Conservation (phyloP, 2,113 vertebrate species). For the Ctenomys sociabilis region DNA sequence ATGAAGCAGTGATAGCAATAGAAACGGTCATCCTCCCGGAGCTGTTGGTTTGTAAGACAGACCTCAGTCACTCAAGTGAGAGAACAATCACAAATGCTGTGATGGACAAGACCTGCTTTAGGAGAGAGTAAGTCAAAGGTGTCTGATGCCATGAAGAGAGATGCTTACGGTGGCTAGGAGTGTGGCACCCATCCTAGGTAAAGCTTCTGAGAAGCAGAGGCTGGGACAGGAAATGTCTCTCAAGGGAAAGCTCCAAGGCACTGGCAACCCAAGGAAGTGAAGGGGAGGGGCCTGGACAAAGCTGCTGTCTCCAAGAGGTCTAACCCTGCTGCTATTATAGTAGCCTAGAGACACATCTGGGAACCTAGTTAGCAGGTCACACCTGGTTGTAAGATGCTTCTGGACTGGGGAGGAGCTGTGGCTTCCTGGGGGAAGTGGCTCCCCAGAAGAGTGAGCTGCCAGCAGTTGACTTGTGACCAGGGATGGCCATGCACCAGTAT, state of each 20-base stretch:
- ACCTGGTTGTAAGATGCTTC: neutral
- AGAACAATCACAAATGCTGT: neutral
- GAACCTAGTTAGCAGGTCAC: neutral
- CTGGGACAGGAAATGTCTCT: neutral
- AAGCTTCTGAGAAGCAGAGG: neutral
- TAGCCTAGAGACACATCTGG: neutral
- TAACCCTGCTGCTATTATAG: neutral
- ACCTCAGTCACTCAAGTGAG: too few species aligned
- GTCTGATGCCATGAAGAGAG: neutral
- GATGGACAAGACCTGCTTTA: neutral
- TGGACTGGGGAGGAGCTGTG: neutral
- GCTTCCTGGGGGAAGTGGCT: neutral
- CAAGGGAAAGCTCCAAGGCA: neutral
- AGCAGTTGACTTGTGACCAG: neutral
- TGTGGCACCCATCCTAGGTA: neutral
- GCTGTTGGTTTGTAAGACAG: neutral
- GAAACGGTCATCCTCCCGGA: neutral
- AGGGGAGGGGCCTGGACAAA: too few species aligned
- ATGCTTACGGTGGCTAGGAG: neutral
- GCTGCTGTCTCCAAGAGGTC: neutral
- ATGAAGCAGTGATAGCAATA: neutral
- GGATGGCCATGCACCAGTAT: too few species aligned
- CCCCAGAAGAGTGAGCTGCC: neutral
- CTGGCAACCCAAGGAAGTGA: neutral
- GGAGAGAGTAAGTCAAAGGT: neutral